A percentile compares a stretch with the other conserved stretches of the same genome.
These are phyloP conservation scores for Marmota flaviventris DNA, from an alignment of 2,113 vertebrate genomes.

Conservation along the genomic window DNA sequence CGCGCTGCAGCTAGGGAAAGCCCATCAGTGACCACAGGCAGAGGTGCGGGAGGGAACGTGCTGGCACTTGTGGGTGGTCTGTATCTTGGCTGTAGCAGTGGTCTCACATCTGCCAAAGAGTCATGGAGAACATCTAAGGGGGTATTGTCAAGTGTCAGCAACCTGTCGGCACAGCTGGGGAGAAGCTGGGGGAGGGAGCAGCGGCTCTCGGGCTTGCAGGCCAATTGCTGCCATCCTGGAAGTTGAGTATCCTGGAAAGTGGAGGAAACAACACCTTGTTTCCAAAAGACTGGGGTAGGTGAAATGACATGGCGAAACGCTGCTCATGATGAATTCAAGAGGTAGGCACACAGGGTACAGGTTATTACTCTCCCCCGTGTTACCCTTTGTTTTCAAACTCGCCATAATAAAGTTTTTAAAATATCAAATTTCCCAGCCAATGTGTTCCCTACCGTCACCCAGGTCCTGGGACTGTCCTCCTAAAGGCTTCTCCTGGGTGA, in stretches of 20 bases:
- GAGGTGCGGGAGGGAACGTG: too few species aligned
- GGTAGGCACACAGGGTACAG: too few species aligned
- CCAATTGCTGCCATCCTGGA: background rate
- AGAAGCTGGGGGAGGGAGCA: too few species aligned
- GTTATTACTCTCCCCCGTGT: too few species aligned
- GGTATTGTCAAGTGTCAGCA: background rate
- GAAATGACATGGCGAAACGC: too few species aligned
- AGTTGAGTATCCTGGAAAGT: rapidly evolving
- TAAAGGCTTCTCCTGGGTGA: background rate
- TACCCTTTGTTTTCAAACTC: background rate
- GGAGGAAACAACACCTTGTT: background rate
- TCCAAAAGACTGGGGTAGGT: background rate
- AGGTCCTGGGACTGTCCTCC: background rate
- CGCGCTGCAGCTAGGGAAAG: background rate
- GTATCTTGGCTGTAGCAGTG: background rate
- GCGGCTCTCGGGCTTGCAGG: too few species aligned
- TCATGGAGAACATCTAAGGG: background rate
- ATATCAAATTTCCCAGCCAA: background rate
- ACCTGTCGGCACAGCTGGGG: background rate
- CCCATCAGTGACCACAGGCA: background rate
- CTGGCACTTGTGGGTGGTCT: background rate
- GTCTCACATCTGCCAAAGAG: background rate
- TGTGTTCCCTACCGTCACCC: too few species aligned
- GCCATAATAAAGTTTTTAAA: background rate
- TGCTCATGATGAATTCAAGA: background rate